Percentiles rank a stretch among this genome's conserved stretches.
Evolutionary conservation across 1,140 invertebrate genomes (phyloP).

Genomic region (Drosophila parvula): DNA sequence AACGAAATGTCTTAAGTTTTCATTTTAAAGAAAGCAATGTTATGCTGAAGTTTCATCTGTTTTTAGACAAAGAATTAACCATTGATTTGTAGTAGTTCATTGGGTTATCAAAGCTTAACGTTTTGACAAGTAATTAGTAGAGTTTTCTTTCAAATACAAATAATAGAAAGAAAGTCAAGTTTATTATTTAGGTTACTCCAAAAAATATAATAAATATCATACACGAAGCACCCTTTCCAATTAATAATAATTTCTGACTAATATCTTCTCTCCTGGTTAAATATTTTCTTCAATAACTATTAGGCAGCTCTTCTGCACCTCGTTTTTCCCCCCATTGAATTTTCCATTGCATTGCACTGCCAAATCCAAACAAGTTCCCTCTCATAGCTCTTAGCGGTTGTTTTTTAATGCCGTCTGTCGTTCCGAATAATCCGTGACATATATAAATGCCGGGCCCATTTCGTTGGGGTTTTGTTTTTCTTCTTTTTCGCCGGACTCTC

Average conservation of each 20-base stretch:
- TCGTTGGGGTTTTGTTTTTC: constrained; percentile 17
- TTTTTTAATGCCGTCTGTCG: constrained; percentile 23
- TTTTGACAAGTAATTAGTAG: too few species aligned
- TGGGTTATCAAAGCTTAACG: too few species aligned
- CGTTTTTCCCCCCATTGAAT: not conserved
- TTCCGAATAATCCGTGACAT: constrained; percentile 40
- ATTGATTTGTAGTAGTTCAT: too few species aligned
- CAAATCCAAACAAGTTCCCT: constrained; percentile 41
- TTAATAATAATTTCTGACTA: not conserved
- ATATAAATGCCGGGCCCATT: constrained; percentile 28
- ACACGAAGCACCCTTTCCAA: not conserved
- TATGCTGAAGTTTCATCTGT: too few species aligned
- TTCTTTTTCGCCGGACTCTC: constrained; percentile 10
- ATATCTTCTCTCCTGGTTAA: not conserved
- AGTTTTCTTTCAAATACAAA: not conserved
- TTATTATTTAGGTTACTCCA: not conserved
- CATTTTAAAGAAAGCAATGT: too few species aligned
- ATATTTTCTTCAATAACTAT: not conserved
- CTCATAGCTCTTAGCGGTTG: constrained; percentile 18
- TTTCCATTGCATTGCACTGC: constrained; percentile 14
- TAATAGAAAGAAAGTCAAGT: not conserved
- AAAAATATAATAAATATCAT: not conserved
- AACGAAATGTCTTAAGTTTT: too few species aligned
- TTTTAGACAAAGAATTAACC: too few species aligned
- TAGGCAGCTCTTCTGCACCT: not conserved